These are phyloP conservation scores for Dinoponera quadriceps DNA, from an alignment of 1,140 invertebrate species.

Conservation along the genomic window DNA sequence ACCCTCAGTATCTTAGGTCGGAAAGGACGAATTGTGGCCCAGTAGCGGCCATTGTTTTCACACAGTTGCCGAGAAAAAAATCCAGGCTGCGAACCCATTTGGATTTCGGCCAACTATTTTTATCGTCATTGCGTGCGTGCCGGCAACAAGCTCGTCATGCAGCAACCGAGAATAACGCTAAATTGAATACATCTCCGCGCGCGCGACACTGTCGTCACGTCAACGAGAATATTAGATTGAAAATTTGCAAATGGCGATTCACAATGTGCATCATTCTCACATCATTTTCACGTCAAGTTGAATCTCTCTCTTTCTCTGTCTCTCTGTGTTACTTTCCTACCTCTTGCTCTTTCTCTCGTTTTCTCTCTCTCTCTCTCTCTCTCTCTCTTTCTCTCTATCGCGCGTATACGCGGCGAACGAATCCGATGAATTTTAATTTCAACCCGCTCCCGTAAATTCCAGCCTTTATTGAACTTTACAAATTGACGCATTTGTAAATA, in stretches of 20 bases:
- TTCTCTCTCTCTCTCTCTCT: no score
- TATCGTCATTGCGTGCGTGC: slow-evolving; percentile 66
- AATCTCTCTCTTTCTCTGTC: background rate
- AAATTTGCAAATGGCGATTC: slow-evolving; percentile 58
- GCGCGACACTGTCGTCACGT: slow-evolving; percentile 36
- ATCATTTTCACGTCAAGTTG: slow-evolving; percentile 39
- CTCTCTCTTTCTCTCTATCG: background rate
- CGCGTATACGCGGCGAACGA: background rate
- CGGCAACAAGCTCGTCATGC: slow-evolving; percentile 57
- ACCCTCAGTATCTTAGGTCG: slow-evolving; percentile 47
- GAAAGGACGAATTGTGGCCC: slow-evolving; percentile 55
- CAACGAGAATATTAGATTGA: slow-evolving; percentile 57
- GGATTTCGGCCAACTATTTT: slow-evolving; percentile 71
- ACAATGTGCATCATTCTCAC: slow-evolving; percentile 35
- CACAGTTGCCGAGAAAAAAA: slow-evolving; percentile 63
- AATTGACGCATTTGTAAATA: slow-evolving; percentile 60
- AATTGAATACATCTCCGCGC: slow-evolving; percentile 66
- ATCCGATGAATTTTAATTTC: slow-evolving; percentile 54
- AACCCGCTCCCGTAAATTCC: slow-evolving; percentile 43
- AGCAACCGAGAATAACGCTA: slow-evolving; percentile 67
- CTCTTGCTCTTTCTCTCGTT: background rate
- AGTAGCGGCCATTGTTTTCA: slow-evolving; percentile 60
- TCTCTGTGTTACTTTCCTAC: background rate
- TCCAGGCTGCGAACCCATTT: slow-evolving; percentile 69
- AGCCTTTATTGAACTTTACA: slow-evolving; percentile 53